Percentiles rank a stretch among this genome's conserved stretches.
Evolutionary conservation across 30 jellyfish, hydroid and myxozoan species (phyloP).

Genomic region (Cassiopea xamachana): DNA sequence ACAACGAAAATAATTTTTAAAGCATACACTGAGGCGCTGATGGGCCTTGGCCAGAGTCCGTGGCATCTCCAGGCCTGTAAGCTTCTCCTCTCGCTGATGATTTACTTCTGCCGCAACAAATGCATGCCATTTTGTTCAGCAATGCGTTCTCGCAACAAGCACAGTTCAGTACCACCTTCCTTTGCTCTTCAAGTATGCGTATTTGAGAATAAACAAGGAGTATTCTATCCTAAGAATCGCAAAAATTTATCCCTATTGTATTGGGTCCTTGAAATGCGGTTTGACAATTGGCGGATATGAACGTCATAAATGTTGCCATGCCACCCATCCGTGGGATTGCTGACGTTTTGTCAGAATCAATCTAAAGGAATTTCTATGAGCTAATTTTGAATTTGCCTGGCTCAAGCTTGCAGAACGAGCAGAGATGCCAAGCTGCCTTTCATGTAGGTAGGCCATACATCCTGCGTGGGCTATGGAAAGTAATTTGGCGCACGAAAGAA

Average conservation of each 20-base stretch:
- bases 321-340: not conserved
- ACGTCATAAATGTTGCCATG: not conserved
- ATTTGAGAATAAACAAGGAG: not conserved
- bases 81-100: conserved; percentile 44
- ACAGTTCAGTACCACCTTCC: not conserved
- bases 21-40: conserved; percentile 72
- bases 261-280: not conserved
- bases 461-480: too few species aligned
- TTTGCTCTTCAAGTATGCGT: not conserved
- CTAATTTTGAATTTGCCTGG: too few species aligned
- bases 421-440: too few species aligned
- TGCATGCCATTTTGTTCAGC: conserved; percentile 31
- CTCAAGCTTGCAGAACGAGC: too few species aligned
- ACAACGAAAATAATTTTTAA: not conserved
- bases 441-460: too few species aligned
- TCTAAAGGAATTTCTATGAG: too few species aligned
- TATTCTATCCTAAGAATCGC: not conserved
- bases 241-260: not conserved
- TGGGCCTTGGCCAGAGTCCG: conserved; percentile 44
- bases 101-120: conserved; percentile 42
- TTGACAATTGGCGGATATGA: not conserved
- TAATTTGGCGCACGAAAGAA: too few species aligned
- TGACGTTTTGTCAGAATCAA: not conserved
- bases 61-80: conserved; percentile 41
- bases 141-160: not conserved